Conservation (phyloP, 2,888 invertebrate species). For the Gastracanthus pulcherrimus region DNA sequence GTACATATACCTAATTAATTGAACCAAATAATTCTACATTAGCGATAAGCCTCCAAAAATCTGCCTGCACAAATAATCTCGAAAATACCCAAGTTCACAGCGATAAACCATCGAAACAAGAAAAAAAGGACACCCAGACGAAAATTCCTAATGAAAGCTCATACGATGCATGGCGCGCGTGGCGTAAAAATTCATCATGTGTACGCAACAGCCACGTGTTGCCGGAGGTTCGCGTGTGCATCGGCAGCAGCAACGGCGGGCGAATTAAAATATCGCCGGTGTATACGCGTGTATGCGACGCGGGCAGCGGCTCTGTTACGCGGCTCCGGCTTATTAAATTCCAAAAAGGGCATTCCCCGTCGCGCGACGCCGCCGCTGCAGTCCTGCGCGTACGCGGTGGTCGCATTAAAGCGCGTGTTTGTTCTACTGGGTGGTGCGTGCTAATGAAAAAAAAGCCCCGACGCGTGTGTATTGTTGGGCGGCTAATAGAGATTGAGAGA, state of each 20-base stretch:
- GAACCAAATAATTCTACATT: no score
- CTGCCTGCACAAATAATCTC: no score
- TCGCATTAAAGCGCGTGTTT: constrained; percentile 56
- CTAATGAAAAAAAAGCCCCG: constrained; percentile 62
- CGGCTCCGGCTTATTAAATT: constrained; percentile 63
- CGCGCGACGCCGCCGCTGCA: no score
- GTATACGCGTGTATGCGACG: not conserved
- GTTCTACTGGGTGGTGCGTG: constrained; percentile 17
- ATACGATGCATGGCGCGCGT: not conserved
- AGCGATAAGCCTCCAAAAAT: no score
- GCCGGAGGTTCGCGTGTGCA: not conserved
- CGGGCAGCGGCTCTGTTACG: not conserved
- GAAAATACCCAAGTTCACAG: no score
- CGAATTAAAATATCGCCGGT: constrained; percentile 34
- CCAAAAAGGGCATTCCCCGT: constrained; percentile 52
- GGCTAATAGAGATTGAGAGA: constrained; percentile 65
- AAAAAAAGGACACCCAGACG: no score
- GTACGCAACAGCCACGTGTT: not conserved
- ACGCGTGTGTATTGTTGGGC: constrained; percentile 63
- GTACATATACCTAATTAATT: no score
- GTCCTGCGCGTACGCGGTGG: constrained; percentile 40
- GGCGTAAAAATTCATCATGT: not conserved
- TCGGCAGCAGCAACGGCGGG: no score
- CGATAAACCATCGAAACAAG: no score
- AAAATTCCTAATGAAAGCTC: not conserved